Percentiles rank a stretch among this genome's conserved stretches.
phyloP scores from a whole-genome alignment of 2,888 invertebrate genomes.

The Erebia epiphron region DNA sequence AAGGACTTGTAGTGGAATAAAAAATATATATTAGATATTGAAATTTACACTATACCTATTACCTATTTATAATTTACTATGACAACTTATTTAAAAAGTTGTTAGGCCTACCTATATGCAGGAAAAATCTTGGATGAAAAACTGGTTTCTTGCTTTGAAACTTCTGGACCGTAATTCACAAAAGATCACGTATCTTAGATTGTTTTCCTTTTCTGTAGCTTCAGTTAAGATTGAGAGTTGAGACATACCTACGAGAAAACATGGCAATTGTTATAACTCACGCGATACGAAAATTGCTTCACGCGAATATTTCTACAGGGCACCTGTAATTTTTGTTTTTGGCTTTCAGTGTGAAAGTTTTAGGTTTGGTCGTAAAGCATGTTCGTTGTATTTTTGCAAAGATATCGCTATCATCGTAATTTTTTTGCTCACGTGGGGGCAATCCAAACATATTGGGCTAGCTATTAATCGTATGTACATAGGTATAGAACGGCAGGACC shows the following conservation, averaged over 20 bases:
- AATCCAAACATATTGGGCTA: neutral
- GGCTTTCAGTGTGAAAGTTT: neutral
- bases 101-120: no score
- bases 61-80: no score
- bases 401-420: no score
- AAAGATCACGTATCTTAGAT: neutral
- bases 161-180: neutral
- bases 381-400: no score
- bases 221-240: neutral
- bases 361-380: neutral
- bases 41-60: no score
- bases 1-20: no score
- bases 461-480: no score
- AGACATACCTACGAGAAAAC: neutral
- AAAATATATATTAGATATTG: no score
- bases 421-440: neutral
- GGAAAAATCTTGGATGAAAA: no score
- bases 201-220: neutral
- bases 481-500: no score
- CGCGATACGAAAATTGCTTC: slow-evolving; percentile 5
- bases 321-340: neutral
- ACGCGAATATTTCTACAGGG: neutral
- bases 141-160: neutral
- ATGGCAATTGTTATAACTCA: slow-evolving; percentile 5
- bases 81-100: no score